Evolutionary conservation across 2,797 vertebrate genomes (phyloP).

Genomic region (Leptodactylus fallax): DNA sequence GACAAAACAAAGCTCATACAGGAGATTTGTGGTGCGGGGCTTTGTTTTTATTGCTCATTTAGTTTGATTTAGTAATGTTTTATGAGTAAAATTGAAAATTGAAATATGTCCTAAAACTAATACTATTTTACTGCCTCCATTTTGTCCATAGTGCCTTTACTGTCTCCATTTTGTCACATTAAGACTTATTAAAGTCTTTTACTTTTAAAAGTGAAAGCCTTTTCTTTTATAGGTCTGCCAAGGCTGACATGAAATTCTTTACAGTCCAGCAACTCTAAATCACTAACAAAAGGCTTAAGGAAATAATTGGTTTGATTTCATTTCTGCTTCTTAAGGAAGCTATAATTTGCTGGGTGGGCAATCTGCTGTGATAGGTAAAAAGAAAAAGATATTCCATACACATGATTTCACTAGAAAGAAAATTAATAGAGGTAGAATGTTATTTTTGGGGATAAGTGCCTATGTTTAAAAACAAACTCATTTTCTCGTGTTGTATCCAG

Average conservation of each 20-base stretch:
- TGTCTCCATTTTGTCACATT: slow-evolving; percentile 58
- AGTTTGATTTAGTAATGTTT: slow-evolving; percentile 33
- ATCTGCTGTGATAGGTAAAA: slow-evolving; percentile 61
- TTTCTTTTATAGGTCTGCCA: slow-evolving; percentile 61
- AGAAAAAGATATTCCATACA: slow-evolving; percentile 46
- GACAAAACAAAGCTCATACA: slow-evolving; percentile 14
- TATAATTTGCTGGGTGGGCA: slow-evolving; percentile 62
- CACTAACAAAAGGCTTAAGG: slow-evolving; percentile 62
- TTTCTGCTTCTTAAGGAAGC: slow-evolving; percentile 62
- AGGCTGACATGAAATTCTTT: slow-evolving; percentile 61
- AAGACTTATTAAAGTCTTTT: slow-evolving; percentile 57
- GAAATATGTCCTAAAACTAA: background rate
- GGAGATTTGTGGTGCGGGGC: slow-evolving; percentile 22
- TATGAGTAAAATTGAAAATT: slow-evolving; percentile 7
- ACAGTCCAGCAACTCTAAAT: slow-evolving; percentile 65
- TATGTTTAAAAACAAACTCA: slow-evolving; percentile 56
- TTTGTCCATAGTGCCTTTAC: slow-evolving; percentile 52
- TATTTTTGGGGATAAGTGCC: slow-evolving; percentile 36
- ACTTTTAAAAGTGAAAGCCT: slow-evolving; percentile 53
- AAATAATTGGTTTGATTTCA: slow-evolving; percentile 65
- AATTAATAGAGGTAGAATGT: slow-evolving; percentile 45
- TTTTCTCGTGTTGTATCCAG: slow-evolving; percentile 21
- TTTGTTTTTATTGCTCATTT: slow-evolving; percentile 23
- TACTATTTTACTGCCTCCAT: slow-evolving; percentile 37
- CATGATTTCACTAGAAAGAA: slow-evolving; percentile 52